Percentiles rank a stretch among this genome's conserved stretches.
Conservation (phyloP, 2,888 invertebrate species). For the Xanthorhoe spadicearia region DNA sequence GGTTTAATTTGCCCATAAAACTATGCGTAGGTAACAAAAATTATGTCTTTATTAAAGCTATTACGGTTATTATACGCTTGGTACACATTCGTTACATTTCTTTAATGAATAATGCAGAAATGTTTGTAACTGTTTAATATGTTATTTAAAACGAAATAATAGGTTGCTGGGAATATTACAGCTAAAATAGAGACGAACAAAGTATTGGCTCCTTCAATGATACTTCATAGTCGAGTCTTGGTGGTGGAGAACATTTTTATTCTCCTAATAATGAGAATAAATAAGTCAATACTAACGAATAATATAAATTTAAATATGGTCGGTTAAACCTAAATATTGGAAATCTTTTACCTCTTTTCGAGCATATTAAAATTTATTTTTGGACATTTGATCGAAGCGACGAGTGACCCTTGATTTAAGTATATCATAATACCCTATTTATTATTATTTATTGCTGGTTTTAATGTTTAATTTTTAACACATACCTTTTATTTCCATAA, state of each 20-base stretch:
- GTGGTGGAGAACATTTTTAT: no score
- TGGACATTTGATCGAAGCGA: background rate
- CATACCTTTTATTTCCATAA: background rate
- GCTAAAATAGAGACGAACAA: background rate
- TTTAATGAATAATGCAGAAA: slow-evolving; percentile 41
- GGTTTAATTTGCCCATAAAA: slow-evolving; percentile 53
- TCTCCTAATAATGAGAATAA: no score
- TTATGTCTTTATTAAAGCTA: slow-evolving; percentile 73
- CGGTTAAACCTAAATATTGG: no score
- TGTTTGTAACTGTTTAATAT: slow-evolving; percentile 17
- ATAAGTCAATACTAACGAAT: no score
- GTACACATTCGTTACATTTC: slow-evolving; percentile 34
- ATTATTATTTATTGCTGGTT: no score
- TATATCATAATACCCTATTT: no score
- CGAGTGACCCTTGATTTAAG: no score
- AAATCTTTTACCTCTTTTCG: no score
- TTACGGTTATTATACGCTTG: slow-evolving; percentile 66
- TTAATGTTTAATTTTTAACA: no score
- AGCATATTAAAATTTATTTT: background rate
- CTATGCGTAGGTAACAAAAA: slow-evolving; percentile 59
- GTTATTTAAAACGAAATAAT: slow-evolving; percentile 6
- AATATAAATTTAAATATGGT: no score
- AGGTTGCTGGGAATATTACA: background rate
- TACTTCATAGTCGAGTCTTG: no score
- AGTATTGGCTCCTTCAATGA: no score